A percentile compares a stretch with the other conserved stretches of the same genome.
These are phyloP conservation scores for Neolamprologus toae DNA, from an alignment of 2,113 vertebrate genomes.

Conservation along the genomic window DNA sequence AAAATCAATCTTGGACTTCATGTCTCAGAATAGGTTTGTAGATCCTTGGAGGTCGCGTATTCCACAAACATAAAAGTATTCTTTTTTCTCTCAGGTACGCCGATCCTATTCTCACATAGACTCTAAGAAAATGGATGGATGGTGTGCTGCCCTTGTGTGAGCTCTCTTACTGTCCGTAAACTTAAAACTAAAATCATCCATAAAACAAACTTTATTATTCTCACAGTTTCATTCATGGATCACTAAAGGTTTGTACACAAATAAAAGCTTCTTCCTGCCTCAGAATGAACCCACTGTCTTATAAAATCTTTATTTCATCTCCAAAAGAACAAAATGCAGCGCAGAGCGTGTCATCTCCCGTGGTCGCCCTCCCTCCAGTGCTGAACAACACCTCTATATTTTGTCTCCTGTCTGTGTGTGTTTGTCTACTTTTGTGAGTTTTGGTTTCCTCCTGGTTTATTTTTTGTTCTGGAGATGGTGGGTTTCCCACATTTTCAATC, in stretches of 20 bases:
- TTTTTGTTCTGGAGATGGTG: background rate
- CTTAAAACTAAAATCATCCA: background rate
- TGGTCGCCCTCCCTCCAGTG: background rate
- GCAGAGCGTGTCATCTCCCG: background rate
- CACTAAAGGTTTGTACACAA: background rate
- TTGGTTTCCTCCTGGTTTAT: background rate
- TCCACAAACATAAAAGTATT: fast-evolving
- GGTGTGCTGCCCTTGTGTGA: background rate
- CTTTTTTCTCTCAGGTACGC: too few species aligned
- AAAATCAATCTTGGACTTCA: too few species aligned
- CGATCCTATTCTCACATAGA: too few species aligned
- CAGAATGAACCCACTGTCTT: fast-evolving
- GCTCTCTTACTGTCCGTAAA: background rate
- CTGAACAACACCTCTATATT: background rate
- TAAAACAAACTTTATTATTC: background rate
- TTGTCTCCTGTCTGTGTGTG: background rate
- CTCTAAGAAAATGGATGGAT: too few species aligned
- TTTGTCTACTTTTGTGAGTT: background rate
- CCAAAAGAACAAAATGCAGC: fast-evolving
- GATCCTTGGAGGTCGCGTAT: too few species aligned
- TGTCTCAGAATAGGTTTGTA: too few species aligned
- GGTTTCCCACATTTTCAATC: background rate
- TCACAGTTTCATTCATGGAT: background rate
- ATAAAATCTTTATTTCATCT: background rate
- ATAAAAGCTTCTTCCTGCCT: background rate